Conservation (phyloP, 1,140 invertebrate species). For the Drosophila ambigua region DNA sequence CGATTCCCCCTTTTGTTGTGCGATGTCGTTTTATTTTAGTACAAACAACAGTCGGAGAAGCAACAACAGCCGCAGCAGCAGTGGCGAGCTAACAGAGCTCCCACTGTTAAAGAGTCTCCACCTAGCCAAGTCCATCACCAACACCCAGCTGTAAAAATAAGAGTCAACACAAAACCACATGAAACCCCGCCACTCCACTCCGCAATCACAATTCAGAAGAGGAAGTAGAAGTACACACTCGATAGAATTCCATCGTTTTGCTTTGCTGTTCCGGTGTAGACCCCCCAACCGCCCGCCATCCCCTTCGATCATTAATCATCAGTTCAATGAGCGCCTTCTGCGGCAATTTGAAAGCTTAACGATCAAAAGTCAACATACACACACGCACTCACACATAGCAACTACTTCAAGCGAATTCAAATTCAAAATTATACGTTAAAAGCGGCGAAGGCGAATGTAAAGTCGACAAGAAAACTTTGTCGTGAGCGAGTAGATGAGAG, state of each 20-base stretch:
- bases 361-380: slow-evolving; percentile 62
- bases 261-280: slow-evolving; percentile 51
- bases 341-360: slow-evolving; percentile 59
- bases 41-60: slow-evolving; percentile 20
- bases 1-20: neutral
- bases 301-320: slow-evolving; percentile 51
- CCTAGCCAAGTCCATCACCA: slow-evolving; percentile 72
- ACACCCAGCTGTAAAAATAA: neutral
- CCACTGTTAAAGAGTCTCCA: slow-evolving; percentile 34
- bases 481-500: slow-evolving; percentile 26
- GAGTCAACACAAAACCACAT: neutral
- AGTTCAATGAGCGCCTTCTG: slow-evolving; percentile 38
- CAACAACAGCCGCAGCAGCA: slow-evolving; percentile 16
- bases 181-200: neutral
- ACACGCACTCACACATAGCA: slow-evolving; percentile 2
- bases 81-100: slow-evolving; percentile 5
- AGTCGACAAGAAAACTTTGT: slow-evolving; percentile 42
- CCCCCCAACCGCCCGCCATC: neutral
- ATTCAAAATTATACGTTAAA: slow-evolving; percentile 68
- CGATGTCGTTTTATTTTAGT: slow-evolving; percentile 6
- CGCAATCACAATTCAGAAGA: neutral
- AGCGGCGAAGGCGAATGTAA: slow-evolving; percentile 32
- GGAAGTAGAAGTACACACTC: slow-evolving; percentile 9
- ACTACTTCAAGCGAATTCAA: slow-evolving; percentile 28
- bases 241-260: slow-evolving; percentile 20